These are phyloP conservation scores for Neopelma chrysocephalum DNA, from an alignment of 2,797 vertebrate genomes.

Conservation along the genomic window DNA sequence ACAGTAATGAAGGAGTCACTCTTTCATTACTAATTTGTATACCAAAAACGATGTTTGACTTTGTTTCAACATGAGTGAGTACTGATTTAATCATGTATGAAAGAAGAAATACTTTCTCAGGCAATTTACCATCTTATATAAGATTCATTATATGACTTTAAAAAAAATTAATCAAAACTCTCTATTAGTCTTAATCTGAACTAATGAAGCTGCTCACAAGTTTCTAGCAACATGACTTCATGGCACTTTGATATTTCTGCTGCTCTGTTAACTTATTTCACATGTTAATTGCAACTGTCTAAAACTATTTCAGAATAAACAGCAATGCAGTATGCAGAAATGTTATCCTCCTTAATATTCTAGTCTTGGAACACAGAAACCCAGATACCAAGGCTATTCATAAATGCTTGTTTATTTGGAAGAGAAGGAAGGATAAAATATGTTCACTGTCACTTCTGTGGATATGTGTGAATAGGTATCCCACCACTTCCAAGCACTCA, in stretches of 20 bases:
- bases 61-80: background rate
- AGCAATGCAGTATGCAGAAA: background rate
- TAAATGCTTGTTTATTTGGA: background rate
- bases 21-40: background rate
- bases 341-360: background rate
- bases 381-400: background rate
- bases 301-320: background rate
- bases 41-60: background rate
- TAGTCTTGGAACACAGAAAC: background rate
- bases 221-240: background rate
- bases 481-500: background rate
- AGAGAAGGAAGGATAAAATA: background rate
- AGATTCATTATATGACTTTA: background rate
- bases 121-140: background rate
- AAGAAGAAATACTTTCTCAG: constrained; percentile 8
- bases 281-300: background rate
- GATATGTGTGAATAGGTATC: background rate
- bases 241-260: background rate
- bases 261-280: background rate
- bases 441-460: background rate
- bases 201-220: background rate
- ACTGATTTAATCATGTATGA: constrained; percentile 15
- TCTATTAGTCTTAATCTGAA: background rate
- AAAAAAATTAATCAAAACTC: background rate
- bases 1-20: background rate